Evolutionary conservation across 2,797 vertebrate species (phyloP), one percentile per base, ranked within the genome.

Genomic region (Melanotaenia trifasciata): DNA sequence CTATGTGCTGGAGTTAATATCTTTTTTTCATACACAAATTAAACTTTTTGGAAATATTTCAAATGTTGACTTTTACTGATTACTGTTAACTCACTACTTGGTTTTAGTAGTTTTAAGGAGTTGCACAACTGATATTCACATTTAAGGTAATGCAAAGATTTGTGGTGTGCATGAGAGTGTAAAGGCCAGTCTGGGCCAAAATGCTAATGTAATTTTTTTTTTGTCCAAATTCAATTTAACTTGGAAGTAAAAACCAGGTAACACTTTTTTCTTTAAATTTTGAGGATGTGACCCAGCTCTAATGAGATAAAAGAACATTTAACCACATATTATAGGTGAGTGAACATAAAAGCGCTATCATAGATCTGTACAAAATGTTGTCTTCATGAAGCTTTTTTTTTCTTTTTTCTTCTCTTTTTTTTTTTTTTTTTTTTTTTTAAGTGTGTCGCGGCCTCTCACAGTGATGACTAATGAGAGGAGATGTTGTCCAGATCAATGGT

Each of bases 401-500:
- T 4, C 5, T 11, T 13, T 8, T 1, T 45, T 45, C 5, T 45
- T 20, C 1, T n/a, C 10, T n/a, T 22, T 43, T 43, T 43, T 2
- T 20, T 32, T 64, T 69, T 47, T 50, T 50, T 22, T 16, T 43
- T 43, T 3, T 22, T 32, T 64, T 69, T 47, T 4, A 63, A 26
- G 58, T 56, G 78, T 81, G 80, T 88, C 73, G 38, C 64, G 84
- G 73, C 63, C 74, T 85, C 72, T 83, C 78, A 73, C 81, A 84
- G 89, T 79, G 83, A 89, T 88, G 87, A 93, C 90, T 90, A 90
- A 89, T 88, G 88, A 84, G 84, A 78, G 74, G 65, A 79, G 87
- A 86, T 80, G 78, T n/a, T 62, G 70, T 73, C 72, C 61, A 63
- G 90, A 94, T 95, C 94, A 88, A 95, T 95, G 87, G 72, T 83